Conservation (phyloP, 1,140 invertebrate genomes). For the Harpegnathos saltator region DNA sequence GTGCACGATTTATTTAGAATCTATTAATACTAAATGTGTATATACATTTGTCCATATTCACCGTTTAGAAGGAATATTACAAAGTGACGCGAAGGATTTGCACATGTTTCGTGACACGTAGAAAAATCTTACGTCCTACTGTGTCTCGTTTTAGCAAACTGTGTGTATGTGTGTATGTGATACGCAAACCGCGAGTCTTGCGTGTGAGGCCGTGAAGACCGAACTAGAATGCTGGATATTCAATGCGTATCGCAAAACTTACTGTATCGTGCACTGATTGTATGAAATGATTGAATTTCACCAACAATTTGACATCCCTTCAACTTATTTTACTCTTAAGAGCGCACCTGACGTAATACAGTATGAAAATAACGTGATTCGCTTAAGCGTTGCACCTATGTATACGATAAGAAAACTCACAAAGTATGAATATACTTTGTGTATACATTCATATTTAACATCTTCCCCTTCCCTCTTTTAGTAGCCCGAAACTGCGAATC, state of each 20-base stretch:
- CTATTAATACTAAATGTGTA: constrained; percentile 43
- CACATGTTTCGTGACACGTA: background rate
- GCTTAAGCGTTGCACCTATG: constrained; percentile 5
- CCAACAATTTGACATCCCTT: constrained; percentile 1
- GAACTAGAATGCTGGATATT: constrained; percentile 22
- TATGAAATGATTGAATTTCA: constrained; percentile 36
- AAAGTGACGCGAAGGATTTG: background rate
- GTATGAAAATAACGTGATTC: constrained; percentile 23
- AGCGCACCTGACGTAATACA: background rate
- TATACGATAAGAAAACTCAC: constrained; percentile 14
- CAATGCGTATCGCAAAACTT: background rate
- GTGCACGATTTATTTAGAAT: constrained; percentile 29
- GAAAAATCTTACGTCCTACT: constrained; percentile 34
- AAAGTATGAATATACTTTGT: background rate
- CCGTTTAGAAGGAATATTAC: constrained; percentile 41
- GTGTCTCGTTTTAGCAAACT: background rate
- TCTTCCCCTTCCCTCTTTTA: too few species aligned
- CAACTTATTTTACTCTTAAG: background rate
- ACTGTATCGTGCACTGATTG: background rate
- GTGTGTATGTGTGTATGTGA: background rate
- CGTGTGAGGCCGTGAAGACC: background rate
- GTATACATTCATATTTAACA: background rate
- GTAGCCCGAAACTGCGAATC: too few species aligned
- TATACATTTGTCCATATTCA: constrained; percentile 44
- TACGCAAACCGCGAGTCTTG: constrained; percentile 5